Base-by-base conservation (phyloP, 2,888 invertebrate genomes). In the Agelastica alni region DNA sequence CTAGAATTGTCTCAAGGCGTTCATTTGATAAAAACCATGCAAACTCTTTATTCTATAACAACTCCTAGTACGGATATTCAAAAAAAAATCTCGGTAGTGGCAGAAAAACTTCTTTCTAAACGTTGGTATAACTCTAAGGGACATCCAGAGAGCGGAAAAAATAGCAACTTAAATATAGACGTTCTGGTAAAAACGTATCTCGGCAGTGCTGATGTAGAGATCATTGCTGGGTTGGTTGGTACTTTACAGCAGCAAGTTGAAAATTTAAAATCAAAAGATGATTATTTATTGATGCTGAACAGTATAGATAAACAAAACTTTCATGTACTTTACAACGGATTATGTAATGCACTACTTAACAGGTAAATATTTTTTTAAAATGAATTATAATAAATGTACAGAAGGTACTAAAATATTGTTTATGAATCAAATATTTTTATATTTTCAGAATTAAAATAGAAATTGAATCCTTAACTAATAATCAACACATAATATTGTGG, bases 101-200 rank as follows among this genome's bases (percentile, higher is more conserved):
- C 82, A 54, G 79, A 80, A 53, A 77, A 77, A 39, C 79, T 90
- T 62, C 77, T 92, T 60, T 80, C 79, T 26, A 81, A 82, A 48
- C 83, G 84, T 58, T 92, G 92, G 92, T 84, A 83, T 64, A 82
- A 83, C 56, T 72, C 78, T 31, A 82, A 85, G 62, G 87, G 88
- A 2, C 69, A 77, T 55, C 71, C 79, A 47, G 87, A 88, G 68
- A 85, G 83, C 59, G 90, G 89, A 9, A 78, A 86, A 6, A 70
- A 58, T 16, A 64, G 62, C 16, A 67, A 66, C 48, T 46, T 63
- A 7, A 67, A 72, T 48, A 67, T 90, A 10, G 84, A 88, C 67
- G 79, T 79, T 55, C 74, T 91, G 45, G 75, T 88, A 10, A 83
- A 83, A 65, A 81, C 81, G n/a, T 88, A 85, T 72, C 79, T 89